Evolutionary conservation across 2,888 invertebrate species (phyloP).

Genomic region (Lasioglossum pauxillum): DNA sequence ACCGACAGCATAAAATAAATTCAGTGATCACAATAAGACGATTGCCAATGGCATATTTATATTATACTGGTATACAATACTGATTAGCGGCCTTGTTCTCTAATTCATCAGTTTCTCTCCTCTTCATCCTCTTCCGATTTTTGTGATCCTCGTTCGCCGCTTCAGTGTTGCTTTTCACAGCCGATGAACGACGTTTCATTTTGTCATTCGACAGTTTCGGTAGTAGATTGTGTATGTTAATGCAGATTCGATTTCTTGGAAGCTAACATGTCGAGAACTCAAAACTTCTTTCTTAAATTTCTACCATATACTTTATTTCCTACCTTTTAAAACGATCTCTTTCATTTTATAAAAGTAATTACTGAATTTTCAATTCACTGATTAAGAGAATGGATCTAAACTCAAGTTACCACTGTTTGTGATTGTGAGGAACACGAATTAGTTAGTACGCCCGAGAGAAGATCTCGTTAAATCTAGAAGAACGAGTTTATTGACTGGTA

Average conservation of each 20-base stretch:
- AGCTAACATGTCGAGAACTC: not conserved
- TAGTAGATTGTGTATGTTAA: conserved; percentile 16
- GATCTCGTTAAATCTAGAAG: not conserved
- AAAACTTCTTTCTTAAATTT: not conserved
- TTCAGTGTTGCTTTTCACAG: not conserved
- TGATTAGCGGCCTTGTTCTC: conserved; percentile 34
- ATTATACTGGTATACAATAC: conserved; percentile 54
- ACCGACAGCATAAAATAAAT: conserved; percentile 41
- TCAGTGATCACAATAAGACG: conserved; percentile 56
- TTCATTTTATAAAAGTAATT: not conserved
- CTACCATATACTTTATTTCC: not conserved
- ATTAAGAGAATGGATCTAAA: not conserved
- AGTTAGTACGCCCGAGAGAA: not conserved
- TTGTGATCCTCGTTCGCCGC: not conserved
- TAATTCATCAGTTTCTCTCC: conserved; percentile 14
- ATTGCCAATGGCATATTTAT: conserved; percentile 42
- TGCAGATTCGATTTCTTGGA: not conserved
- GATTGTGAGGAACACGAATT: not conserved
- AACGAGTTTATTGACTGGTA: not conserved
- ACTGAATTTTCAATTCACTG: not conserved
- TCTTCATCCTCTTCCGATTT: not conserved
- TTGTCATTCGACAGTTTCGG: conserved; percentile 25
- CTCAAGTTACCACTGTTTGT: not conserved
- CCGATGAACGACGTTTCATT: conserved; percentile 28
- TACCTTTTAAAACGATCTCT: not conserved